Percentiles rank a stretch among this genome's conserved stretches.
Conservation (phyloP, 2,797 vertebrate species). For the Channallabes apus region DNA sequence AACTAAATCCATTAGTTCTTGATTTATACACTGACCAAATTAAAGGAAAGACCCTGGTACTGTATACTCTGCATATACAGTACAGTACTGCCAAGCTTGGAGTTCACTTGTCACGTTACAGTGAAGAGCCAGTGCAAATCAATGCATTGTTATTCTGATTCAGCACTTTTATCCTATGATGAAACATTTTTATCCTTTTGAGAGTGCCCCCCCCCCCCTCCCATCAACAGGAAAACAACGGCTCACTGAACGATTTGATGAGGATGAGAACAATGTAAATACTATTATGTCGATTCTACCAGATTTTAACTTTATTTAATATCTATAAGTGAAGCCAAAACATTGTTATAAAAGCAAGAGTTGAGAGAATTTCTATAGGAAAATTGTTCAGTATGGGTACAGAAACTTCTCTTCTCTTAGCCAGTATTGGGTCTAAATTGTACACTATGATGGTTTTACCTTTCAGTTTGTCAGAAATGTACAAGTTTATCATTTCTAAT, state of each 20-base stretch:
- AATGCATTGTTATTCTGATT: neutral
- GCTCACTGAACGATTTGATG: neutral
- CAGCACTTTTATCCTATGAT: neutral
- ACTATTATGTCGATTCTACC: neutral
- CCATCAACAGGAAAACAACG: neutral
- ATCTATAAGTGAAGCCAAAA: neutral
- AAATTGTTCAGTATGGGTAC: neutral
- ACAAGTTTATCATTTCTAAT: neutral
- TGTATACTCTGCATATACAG: neutral
- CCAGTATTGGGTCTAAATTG: neutral
- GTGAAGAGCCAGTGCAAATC: neutral
- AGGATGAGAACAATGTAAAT: neutral
- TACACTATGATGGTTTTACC: neutral
- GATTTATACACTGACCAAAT: slow-evolving; percentile 11
- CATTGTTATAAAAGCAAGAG: neutral
- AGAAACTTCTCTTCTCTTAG: neutral
- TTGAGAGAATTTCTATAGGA: neutral
- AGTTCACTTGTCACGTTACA: neutral
- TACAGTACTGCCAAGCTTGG: neutral
- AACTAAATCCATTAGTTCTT: slow-evolving; percentile 5
- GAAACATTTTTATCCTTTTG: neutral
- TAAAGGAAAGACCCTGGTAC: neutral
- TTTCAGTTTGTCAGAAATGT: neutral
- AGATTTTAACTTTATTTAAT: neutral
- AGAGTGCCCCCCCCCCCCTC: neutral